Percentiles rank a stretch among this genome's conserved stretches.
These are phyloP conservation scores for Siniperca undulata DNA, from an alignment of 2,797 vertebrate species.

Conservation along the genomic window DNA sequence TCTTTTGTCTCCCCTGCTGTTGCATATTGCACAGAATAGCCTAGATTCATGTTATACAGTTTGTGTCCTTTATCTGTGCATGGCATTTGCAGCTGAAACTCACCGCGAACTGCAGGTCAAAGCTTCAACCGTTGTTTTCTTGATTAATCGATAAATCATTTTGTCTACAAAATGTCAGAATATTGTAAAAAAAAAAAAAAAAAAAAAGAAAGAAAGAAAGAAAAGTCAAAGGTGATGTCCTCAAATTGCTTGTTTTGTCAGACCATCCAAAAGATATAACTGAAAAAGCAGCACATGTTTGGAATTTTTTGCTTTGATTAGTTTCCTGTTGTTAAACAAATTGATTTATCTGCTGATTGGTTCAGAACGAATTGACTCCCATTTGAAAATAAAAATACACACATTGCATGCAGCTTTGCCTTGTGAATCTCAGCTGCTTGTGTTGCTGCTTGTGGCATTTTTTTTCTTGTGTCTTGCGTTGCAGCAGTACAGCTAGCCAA, in stretches of 20 bases:
- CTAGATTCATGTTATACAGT: neutral
- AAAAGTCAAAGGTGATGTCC: neutral
- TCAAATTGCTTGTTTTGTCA: neutral
- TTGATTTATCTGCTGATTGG: neutral
- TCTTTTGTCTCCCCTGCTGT: slow-evolving; percentile 5
- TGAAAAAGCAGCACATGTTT: neutral
- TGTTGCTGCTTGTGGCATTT: slow-evolving; percentile 5
- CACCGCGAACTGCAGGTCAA: neutral
- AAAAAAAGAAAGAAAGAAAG: too few relatives aligned
- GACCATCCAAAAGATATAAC: neutral
- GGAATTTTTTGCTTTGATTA: neutral
- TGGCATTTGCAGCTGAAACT: neutral
- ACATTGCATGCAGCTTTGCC: neutral
- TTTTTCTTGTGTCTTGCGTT: neutral
- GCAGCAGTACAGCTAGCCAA: neutral
- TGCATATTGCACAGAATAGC: slow-evolving; percentile 6
- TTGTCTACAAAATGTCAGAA: neutral
- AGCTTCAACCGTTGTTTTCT: neutral
- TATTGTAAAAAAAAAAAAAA: too few relatives aligned
- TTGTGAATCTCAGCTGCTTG: neutral
- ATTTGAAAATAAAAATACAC: neutral
- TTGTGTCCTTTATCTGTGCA: neutral
- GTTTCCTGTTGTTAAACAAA: neutral
- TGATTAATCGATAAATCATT: neutral
- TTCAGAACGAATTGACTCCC: neutral